phyloP scores from a whole-genome alignment of 2,797 vertebrate species.

The Fistularia commersonii region DNA sequence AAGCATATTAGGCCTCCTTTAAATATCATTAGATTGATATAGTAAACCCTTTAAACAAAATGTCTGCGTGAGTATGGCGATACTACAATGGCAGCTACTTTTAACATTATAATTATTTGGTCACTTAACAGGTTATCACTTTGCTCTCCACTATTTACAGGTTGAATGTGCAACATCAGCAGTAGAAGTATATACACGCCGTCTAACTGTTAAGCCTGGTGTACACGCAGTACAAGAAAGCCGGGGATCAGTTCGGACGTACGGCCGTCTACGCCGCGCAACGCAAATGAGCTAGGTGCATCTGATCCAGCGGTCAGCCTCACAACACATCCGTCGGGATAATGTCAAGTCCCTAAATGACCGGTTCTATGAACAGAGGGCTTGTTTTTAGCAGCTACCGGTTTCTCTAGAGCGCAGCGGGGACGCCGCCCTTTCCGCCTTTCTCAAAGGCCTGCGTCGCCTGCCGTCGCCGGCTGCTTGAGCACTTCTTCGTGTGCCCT shows the following conservation, averaged over 20 bases:
- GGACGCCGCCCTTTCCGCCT: too few species aligned
- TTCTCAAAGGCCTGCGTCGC: too few species aligned
- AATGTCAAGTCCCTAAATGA: slow-evolving; percentile 46
- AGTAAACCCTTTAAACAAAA: slow-evolving; percentile 29
- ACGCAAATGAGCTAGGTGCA: slow-evolving; percentile 32
- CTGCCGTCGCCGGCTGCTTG: too few species aligned
- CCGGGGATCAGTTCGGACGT: slow-evolving; percentile 76
- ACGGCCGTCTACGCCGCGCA: slow-evolving; percentile 62
- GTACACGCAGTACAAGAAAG: slow-evolving; percentile 77
- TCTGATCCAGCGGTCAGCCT: slow-evolving; percentile 32
- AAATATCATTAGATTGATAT: slow-evolving; percentile 23
- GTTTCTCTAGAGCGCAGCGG: slow-evolving; percentile 31
- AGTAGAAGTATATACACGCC: slow-evolving; percentile 72
- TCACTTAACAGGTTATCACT: slow-evolving; percentile 62
- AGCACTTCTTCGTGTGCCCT: too few species aligned
- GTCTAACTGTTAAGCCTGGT: slow-evolving; percentile 73
- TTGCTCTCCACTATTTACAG: slow-evolving; percentile 77
- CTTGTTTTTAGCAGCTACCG: slow-evolving; percentile 52
- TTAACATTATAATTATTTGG: slow-evolving; percentile 48
- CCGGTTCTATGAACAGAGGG: slow-evolving; percentile 43
- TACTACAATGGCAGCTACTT: slow-evolving; percentile 47
- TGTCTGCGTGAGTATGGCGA: slow-evolving; percentile 25
- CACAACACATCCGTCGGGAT: slow-evolving; percentile 34
- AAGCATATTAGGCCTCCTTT: slow-evolving; percentile 1
- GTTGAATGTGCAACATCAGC: slow-evolving; percentile 85